These are phyloP conservation scores for Augochlora pura DNA, from an alignment of 1,140 invertebrate species.

Conservation along the genomic window DNA sequence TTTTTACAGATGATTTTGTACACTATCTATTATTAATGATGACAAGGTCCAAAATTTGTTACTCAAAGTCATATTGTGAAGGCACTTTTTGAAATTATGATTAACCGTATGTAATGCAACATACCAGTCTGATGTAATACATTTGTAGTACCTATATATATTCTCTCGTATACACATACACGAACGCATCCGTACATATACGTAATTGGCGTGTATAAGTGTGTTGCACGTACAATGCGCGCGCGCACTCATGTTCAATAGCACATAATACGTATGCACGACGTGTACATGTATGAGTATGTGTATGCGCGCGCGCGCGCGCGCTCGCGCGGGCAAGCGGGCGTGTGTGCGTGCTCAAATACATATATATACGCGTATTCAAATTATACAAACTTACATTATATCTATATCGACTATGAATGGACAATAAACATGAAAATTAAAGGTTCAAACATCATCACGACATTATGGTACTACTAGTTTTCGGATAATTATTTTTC, in stretches of 20 bases:
- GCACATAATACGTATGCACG: slow-evolving; percentile 24
- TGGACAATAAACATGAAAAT: slow-evolving; percentile 22
- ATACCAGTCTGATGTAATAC: slow-evolving; percentile 47
- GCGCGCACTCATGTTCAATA: slow-evolving; percentile 37
- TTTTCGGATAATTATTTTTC: not conserved
- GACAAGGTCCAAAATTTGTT: not conserved
- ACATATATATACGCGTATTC: slow-evolving; percentile 35
- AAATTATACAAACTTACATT: slow-evolving; percentile 32
- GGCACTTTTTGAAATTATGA: slow-evolving; percentile 21
- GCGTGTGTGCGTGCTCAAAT: slow-evolving; percentile 18
- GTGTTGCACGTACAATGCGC: slow-evolving; percentile 24
- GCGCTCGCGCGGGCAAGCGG: not conserved
- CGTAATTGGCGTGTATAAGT: not conserved
- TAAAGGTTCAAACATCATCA: not conserved
- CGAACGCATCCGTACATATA: not conserved
- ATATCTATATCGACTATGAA: not conserved
- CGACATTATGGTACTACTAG: not conserved
- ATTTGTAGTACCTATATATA: slow-evolving; percentile 33
- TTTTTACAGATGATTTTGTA: not conserved
- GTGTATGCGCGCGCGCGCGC: not conserved
- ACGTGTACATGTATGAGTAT: not conserved
- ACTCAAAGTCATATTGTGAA: not conserved
- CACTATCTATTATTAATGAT: not conserved
- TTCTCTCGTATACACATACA: slow-evolving; percentile 3
- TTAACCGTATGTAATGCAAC: slow-evolving; percentile 25